Conservation (phyloP, 35 echinoderm and acorn worm species). For the Holothuria glaberrima region DNA sequence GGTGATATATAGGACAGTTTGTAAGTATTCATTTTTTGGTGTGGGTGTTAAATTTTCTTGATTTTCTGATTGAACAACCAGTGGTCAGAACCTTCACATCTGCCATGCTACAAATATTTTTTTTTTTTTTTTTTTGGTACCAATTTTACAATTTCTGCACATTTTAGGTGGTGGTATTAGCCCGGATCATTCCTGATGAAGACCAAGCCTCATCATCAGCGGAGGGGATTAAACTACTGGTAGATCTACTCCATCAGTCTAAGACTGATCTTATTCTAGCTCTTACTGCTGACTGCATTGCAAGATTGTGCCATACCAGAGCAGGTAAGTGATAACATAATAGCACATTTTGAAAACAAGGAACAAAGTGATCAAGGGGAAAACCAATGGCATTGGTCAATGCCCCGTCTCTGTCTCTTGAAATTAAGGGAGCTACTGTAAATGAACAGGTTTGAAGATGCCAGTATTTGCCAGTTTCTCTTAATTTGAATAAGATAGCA, state of each 20-base stretch:
- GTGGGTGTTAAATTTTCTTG: too few species aligned
- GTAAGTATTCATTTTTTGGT: too few species aligned
- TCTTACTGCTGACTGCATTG: conserved; percentile 86
- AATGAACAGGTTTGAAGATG: too few species aligned
- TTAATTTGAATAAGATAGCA: too few species aligned
- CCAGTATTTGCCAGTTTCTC: too few species aligned
- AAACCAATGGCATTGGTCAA: background rate
- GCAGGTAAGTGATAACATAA: conserved; percentile 67
- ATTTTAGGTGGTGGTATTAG: conserved; percentile 81
- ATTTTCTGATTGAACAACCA: too few species aligned
- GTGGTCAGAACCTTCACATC: too few species aligned
- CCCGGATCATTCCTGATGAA: conserved; percentile 97
- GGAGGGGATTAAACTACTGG: conserved; percentile 95
- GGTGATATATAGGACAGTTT: too few species aligned
- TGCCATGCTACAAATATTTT: too few species aligned
- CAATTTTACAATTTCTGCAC: background rate
- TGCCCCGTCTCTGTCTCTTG: too few species aligned
- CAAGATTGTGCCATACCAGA: conserved; percentile 92
- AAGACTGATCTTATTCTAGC: conserved; percentile 84
- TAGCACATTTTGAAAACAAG: background rate
- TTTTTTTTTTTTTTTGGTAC: too few species aligned
- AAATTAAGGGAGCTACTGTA: too few species aligned
- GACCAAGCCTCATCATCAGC: conserved; percentile 95
- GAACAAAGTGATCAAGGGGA: background rate
- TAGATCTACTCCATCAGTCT: conserved; percentile 88